Evolutionary conservation across 2,888 invertebrate species (phyloP), one percentile per base, ranked within the genome.

Genomic region (Drosophila parthenogenetica): DNA sequence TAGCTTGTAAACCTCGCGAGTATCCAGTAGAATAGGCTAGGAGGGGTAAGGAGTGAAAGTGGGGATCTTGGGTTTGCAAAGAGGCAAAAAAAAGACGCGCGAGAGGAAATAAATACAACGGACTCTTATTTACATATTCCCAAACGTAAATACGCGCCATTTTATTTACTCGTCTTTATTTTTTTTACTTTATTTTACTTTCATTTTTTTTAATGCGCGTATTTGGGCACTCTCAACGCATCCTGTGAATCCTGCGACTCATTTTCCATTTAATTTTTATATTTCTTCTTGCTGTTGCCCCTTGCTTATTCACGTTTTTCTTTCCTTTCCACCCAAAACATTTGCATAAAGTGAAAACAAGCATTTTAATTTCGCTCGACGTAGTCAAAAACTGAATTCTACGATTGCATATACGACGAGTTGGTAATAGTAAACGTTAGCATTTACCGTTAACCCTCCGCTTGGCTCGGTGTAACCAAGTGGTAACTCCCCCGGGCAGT

Each of bases 311-410:
- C 69, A 78, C 75, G 76, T 82, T 71, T 66, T 74, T 79, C 82
- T 35, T 35, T 35, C 3, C 4, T 35, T 35, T 4, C 10, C 11
- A 0, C 75, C 62, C 71, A 69, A 61, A 81, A 86, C 87, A 90
- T 90, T 90, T 91, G 84, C 90, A 90, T 90, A 90, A 91, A 90
- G 90, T 90, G 90, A 85, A 90, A 90, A 91, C 90, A 90, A 89
- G 86, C 87, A 87, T 91, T 90, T 90, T 89, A 90, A 90, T 90
- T 89, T 84, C 69, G 79, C 79, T 79, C 79, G 78, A 77, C 81
- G 75, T 62, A 79, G 77, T 81, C 71, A 69, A 69, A 76, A 81
- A 78, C 77, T 77, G 72, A 78, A 74, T 71, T 70, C 75, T 77
- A 79, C 79, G 73, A 73, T 74, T 76, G 76, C 77, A 75, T 71